phyloP scores from a whole-genome alignment of 2,888 invertebrate species.

The Xestia xanthographa region DNA sequence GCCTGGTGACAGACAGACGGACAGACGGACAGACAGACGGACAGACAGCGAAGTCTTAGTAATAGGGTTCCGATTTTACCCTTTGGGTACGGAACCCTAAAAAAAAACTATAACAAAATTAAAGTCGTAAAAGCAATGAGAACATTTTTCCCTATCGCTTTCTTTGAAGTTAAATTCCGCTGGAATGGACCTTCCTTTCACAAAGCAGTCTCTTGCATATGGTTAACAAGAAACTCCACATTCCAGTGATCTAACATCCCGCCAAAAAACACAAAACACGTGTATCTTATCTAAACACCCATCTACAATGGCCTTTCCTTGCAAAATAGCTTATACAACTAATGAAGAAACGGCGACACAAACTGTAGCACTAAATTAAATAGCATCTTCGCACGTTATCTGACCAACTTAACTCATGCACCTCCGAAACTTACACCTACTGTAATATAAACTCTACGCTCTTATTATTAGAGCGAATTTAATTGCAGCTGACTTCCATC shows the following conservation, averaged over 20 bases:
- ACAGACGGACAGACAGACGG: too few species aligned
- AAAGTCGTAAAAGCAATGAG: background rate
- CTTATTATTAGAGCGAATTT: slow-evolving; percentile 42
- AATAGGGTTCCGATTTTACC: too few species aligned
- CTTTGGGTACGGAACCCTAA: too few species aligned
- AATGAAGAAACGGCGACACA: slow-evolving; percentile 71
- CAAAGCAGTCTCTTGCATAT: background rate
- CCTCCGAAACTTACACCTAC: slow-evolving; percentile 22
- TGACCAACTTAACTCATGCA: slow-evolving; percentile 41
- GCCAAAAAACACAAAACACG: slow-evolving; percentile 39
- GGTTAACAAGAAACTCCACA: slow-evolving; percentile 19
- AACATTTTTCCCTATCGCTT: background rate
- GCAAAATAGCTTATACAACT: slow-evolving; percentile 69
- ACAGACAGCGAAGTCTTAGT: too few species aligned
- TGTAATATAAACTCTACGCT: slow-evolving; percentile 43
- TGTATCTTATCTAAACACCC: slow-evolving; percentile 44
- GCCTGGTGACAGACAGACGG: too few species aligned
- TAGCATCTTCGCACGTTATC: slow-evolving; percentile 72
- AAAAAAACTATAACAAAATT: too few species aligned
- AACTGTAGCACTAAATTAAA: slow-evolving; percentile 65
- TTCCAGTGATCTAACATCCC: slow-evolving; percentile 30
- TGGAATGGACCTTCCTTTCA: slow-evolving; percentile 7
- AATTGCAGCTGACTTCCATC: slow-evolving; percentile 29
- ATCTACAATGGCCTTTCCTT: slow-evolving; percentile 63
- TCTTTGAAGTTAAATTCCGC: background rate